Percentiles rank a stretch among this genome's conserved stretches.
Conservation (phyloP, 2,113 vertebrate genomes). For the Protobothrops mucrosquamatus region DNA sequence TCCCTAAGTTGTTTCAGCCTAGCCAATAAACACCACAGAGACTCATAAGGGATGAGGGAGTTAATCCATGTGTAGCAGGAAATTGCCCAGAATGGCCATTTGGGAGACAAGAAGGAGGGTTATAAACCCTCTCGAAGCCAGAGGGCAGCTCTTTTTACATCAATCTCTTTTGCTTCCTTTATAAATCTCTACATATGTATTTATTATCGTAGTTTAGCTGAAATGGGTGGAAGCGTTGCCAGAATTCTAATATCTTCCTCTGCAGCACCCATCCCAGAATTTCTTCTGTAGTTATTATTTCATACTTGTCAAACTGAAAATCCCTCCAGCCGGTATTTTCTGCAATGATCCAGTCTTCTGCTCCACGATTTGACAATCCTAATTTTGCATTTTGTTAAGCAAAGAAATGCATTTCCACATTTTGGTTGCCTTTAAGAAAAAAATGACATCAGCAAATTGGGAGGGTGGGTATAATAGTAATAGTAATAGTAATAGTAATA, state of each 20-base stretch:
- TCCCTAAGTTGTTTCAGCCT: not conserved
- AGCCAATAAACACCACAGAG: not conserved
- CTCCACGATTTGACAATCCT: not conserved
- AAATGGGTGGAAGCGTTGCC: not conserved
- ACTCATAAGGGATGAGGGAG: not conserved
- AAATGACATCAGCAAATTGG: not conserved
- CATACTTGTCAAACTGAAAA: not conserved
- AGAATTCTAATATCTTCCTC: not conserved
- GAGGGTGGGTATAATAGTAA: not conserved
- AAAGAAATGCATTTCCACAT: not conserved
- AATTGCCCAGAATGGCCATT: constrained; percentile 13
- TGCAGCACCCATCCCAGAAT: not conserved
- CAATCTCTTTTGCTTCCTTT: not conserved
- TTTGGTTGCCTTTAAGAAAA: not conserved
- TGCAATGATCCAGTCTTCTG: not conserved
- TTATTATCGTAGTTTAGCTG: not conserved
- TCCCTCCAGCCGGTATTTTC: not conserved
- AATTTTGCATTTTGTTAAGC: not conserved
- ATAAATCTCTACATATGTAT: not conserved
- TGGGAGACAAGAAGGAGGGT: not conserved
- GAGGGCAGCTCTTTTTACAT: not conserved
- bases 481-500: too few relatives aligned
- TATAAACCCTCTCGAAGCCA: not conserved
- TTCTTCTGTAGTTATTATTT: not conserved
- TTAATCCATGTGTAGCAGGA: constrained; percentile 8